Evolutionary conservation across 2,113 vertebrate species (phyloP).

Genomic region (Chauna torquata): DNA sequence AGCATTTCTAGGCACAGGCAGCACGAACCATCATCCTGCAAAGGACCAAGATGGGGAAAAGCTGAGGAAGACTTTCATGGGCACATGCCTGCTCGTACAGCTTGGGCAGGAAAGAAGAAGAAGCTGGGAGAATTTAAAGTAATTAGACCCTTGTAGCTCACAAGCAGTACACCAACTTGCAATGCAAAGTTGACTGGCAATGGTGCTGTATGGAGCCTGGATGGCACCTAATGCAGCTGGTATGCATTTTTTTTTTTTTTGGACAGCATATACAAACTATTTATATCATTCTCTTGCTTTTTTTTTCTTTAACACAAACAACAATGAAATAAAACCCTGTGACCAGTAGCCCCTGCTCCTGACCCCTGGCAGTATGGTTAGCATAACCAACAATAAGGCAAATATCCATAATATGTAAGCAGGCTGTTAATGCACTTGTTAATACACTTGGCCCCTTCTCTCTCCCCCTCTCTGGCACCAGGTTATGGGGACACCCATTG

Average conservation of each 20-base stretch:
- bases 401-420: too few relatives aligned
- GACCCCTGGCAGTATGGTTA: too few relatives aligned
- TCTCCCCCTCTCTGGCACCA: too few relatives aligned
- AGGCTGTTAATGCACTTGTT: too few relatives aligned
- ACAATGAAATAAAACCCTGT: neutral
- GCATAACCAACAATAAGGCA: too few relatives aligned
- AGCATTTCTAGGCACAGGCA: neutral
- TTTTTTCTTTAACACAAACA: neutral
- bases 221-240: neutral
- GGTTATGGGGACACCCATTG: too few relatives aligned
- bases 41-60: neutral
- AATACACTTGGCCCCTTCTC: too few relatives aligned
- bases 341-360: too few relatives aligned
- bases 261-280: neutral
- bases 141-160: neutral
- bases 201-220: neutral
- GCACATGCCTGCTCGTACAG: accelerated
- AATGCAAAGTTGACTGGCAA: neutral
- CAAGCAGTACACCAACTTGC: neutral
- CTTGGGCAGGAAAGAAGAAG: neutral
- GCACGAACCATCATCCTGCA: neutral
- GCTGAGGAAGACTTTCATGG: neutral
- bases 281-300: neutral
- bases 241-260: neutral
- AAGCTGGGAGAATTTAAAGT: neutral